phyloP scores from a whole-genome alignment of 2,113 vertebrate genomes.

The Bucco capensis region DNA sequence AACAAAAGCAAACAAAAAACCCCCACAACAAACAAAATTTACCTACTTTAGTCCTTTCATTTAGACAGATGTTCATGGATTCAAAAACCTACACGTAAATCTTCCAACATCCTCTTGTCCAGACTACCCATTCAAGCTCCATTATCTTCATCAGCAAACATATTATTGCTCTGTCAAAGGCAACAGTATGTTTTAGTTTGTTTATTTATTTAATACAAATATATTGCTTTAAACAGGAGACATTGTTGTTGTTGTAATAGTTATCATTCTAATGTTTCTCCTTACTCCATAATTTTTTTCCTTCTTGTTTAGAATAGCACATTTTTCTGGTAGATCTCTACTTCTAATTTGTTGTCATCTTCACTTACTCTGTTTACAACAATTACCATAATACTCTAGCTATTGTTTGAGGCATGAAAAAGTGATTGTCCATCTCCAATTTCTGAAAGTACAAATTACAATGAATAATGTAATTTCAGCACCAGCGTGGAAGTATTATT shows the following conservation, averaged over 20 bases:
- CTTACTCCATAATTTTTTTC: neutral
- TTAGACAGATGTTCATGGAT: neutral
- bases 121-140: neutral
- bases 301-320: neutral
- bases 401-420: conserved; percentile 25
- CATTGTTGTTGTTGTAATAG: neutral
- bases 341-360: neutral
- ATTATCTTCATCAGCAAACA: neutral
- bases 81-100: neutral
- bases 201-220: neutral
- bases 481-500: neutral
- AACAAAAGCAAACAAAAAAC: no score
- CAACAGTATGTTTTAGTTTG: neutral
- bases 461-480: neutral
- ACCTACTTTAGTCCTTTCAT: neutral
- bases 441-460: conserved; percentile 4
- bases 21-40: neutral
- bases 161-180: neutral
- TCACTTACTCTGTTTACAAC: conserved; percentile 18
- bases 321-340: neutral
- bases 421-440: neutral
- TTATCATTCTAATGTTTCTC: neutral
- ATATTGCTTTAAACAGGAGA: neutral
- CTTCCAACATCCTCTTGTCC: neutral
- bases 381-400: conserved; percentile 49